A percentile compares a stretch with the other conserved stretches of the same genome.
Conservation (phyloP, 2,797 vertebrate genomes). For the Stomatorhinus walkeri region DNA sequence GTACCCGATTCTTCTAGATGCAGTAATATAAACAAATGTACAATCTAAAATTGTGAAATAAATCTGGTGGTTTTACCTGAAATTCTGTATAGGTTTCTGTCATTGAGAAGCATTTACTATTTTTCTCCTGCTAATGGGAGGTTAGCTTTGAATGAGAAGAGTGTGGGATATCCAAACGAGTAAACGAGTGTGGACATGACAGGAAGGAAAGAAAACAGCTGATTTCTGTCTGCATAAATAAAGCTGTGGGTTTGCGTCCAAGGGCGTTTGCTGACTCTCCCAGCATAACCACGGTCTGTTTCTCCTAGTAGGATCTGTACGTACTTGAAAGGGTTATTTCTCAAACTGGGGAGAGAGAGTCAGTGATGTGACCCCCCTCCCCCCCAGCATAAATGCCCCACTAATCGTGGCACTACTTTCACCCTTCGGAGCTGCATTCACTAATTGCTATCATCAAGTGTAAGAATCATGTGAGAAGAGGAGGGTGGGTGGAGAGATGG, state of each 20-base stretch:
- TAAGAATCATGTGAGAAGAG: constrained; percentile 9
- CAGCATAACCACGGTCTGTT: too few relatives aligned
- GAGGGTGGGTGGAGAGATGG: constrained; percentile 18
- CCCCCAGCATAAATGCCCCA: constrained; percentile 34
- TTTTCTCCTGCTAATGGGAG: background rate
- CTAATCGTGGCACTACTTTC: constrained; percentile 38
- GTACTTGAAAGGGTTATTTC: constrained; percentile 13
- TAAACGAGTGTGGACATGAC: background rate
- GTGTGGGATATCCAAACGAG: background rate
- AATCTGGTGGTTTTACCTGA: background rate
- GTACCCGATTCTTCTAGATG: background rate
- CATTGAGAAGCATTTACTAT: background rate
- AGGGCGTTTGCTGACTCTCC: background rate
- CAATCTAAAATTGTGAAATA: background rate
- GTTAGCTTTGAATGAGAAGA: background rate
- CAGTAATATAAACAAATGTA: background rate
- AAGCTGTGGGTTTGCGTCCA: background rate
- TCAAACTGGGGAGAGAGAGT: background rate
- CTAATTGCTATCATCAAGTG: constrained; percentile 33
- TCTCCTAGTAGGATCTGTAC: background rate
- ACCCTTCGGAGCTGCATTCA: constrained; percentile 29
- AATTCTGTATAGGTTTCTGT: background rate
- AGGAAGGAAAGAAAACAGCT: background rate
- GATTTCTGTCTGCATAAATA: constrained; percentile 6
- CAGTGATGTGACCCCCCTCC: background rate